Conservation (phyloP, 2,113 vertebrate genomes). For the Sphaerodactylus townsendi region DNA sequence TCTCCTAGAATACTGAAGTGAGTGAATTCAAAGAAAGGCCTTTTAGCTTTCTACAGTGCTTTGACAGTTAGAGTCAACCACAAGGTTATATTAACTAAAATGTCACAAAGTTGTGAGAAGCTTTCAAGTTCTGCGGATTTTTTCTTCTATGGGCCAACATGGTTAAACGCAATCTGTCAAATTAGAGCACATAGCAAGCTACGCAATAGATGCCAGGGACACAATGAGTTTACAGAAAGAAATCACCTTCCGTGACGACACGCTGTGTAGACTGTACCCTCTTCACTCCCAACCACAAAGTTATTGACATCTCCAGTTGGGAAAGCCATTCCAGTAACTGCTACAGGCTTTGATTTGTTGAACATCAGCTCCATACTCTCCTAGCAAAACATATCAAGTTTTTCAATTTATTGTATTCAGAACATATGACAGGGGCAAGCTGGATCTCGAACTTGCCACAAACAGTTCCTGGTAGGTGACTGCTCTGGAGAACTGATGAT, state of each 20-base stretch:
- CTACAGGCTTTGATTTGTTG: conserved; percentile 96
- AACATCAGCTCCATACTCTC: conserved; percentile 98
- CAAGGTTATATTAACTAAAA: no score
- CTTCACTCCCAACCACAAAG: conserved; percentile 96
- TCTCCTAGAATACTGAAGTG: no score
- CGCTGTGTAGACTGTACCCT: conserved; percentile 95
- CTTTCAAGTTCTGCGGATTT: no score
- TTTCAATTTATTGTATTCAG: background rate
- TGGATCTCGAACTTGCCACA: no score
- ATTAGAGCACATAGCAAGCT: background rate
- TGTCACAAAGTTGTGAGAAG: no score
- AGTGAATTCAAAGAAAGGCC: no score
- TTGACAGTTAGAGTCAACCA: no score
- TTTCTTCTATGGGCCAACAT: no score
- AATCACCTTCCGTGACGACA: conserved; percentile 95
- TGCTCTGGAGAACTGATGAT: no score
- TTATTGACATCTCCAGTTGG: conserved; percentile 97
- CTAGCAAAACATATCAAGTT: conserved; percentile 73
- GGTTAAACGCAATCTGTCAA: no score
- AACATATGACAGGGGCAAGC: conserved; percentile 44
- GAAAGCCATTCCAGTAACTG: conserved; percentile 96
- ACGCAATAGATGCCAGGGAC: background rate
- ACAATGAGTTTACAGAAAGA: conserved; percentile 26
- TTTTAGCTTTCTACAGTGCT: no score
- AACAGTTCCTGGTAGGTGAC: no score